A percentile compares a stretch with the other conserved stretches of the same genome.
These are phyloP conservation scores for Steinernema hermaphroditum DNA, from an alignment of 2,888 invertebrate genomes.

Conservation along the genomic window DNA sequence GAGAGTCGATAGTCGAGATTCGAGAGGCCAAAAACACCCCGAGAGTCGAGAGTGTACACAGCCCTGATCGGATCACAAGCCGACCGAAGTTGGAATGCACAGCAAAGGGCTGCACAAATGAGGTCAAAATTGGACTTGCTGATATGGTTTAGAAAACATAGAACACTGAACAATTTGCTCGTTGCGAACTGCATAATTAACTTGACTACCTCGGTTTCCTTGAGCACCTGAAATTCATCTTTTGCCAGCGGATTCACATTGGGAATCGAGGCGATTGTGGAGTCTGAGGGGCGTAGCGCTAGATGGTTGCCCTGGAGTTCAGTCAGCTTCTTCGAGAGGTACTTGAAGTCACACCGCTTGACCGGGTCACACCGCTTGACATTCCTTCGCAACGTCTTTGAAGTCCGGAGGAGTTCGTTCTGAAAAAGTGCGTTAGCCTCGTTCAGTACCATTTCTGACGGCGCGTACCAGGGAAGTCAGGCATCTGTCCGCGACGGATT, in stretches of 20 bases:
- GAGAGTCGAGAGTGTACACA: too few species aligned
- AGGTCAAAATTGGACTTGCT: too few species aligned
- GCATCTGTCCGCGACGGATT: conserved; percentile 36
- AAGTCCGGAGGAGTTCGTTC: not conserved
- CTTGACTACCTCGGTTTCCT: not conserved
- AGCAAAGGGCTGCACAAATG: too few species aligned
- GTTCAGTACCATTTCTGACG: too few species aligned
- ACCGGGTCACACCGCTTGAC: not conserved
- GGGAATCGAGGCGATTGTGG: not conserved
- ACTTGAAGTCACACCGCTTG: conserved; percentile 10
- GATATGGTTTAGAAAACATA: too few species aligned
- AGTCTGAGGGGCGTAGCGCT: too few species aligned
- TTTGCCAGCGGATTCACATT: not conserved
- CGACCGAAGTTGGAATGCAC: too few species aligned
- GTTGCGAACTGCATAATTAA: not conserved
- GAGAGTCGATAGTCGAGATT: too few species aligned
- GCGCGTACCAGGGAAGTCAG: conserved; percentile 27
- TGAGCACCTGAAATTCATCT: not conserved
- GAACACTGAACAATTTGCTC: not conserved
- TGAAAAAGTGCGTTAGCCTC: not conserved
- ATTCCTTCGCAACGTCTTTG: not conserved
- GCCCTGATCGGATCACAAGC: too few species aligned
- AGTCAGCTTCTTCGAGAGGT: too few species aligned
- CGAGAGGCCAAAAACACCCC: too few species aligned
- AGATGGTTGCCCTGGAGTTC: too few species aligned